Conservation (phyloP, 2,113 vertebrate species). For the Psittacula cyanocephala region DNA sequence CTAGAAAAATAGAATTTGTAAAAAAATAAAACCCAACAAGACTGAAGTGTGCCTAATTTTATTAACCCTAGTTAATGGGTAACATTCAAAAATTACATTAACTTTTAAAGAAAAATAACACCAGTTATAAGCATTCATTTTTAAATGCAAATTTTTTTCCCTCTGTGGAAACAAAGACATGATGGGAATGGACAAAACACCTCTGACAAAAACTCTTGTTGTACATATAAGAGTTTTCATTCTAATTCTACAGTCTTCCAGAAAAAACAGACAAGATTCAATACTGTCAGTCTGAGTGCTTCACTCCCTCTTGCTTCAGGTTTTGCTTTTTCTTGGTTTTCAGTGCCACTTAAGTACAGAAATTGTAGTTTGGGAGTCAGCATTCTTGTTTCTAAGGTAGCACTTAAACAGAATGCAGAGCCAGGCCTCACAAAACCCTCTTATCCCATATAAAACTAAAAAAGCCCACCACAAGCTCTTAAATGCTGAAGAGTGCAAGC, state of each 20-base stretch:
- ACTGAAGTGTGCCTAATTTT: slow-evolving; percentile 5
- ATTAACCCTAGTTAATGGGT: slow-evolving; percentile 18
- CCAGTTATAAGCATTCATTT: background rate
- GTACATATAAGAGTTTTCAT: background rate
- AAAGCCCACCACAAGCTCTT: rapidly evolving
- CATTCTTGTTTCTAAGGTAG: background rate
- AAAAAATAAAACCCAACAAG: background rate
- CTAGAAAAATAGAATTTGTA: background rate
- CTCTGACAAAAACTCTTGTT: background rate
- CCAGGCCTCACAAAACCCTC: background rate
- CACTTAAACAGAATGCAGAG: background rate
- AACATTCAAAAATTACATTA: slow-evolving; percentile 18
- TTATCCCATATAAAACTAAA: background rate
- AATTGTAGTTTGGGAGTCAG: background rate
- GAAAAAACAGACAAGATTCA: background rate
- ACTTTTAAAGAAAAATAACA: slow-evolving; percentile 4
- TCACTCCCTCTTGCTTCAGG: background rate
- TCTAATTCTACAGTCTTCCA: background rate
- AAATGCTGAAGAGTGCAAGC: background rate
- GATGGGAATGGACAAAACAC: background rate
- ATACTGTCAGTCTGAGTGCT: background rate
- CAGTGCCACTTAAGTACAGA: background rate
- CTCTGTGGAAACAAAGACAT: background rate
- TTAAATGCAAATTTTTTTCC: background rate
- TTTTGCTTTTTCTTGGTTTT: background rate